These are phyloP conservation scores for Zonotrichia leucophrys DNA, from an alignment of 2,113 vertebrate genomes.

Conservation along the genomic window DNA sequence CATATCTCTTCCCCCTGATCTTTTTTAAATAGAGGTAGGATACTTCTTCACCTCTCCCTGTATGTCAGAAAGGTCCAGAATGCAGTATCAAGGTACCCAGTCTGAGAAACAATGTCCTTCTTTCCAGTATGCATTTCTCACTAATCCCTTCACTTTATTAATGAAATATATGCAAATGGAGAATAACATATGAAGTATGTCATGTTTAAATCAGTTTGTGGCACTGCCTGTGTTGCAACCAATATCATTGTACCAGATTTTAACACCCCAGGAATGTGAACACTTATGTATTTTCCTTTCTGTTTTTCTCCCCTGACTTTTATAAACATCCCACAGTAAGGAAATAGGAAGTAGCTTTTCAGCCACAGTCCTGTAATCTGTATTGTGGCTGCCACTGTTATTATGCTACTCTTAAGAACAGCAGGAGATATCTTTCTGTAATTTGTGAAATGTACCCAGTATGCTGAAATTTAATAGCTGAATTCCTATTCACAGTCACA, in stretches of 20 bases:
- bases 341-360: neutral
- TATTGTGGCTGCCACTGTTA: neutral
- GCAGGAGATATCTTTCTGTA: neutral
- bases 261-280: neutral
- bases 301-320: fast-evolving
- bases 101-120: neutral
- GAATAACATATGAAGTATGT: neutral
- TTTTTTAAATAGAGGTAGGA: neutral
- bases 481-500: neutral
- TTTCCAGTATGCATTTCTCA: neutral
- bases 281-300: neutral
- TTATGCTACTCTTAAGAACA: neutral
- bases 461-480: neutral
- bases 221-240: neutral
- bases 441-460: neutral
- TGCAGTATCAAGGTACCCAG: neutral
- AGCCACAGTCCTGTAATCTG: neutral
- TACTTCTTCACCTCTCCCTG: neutral
- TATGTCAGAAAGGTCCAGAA: neutral
- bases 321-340: neutral
- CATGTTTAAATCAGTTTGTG: neutral
- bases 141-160: neutral
- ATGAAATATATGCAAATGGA: neutral
- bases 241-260: neutral
- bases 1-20: neutral